phyloP scores from a whole-genome alignment of 2,888 invertebrate species.

The Ormyrus labotus region DNA sequence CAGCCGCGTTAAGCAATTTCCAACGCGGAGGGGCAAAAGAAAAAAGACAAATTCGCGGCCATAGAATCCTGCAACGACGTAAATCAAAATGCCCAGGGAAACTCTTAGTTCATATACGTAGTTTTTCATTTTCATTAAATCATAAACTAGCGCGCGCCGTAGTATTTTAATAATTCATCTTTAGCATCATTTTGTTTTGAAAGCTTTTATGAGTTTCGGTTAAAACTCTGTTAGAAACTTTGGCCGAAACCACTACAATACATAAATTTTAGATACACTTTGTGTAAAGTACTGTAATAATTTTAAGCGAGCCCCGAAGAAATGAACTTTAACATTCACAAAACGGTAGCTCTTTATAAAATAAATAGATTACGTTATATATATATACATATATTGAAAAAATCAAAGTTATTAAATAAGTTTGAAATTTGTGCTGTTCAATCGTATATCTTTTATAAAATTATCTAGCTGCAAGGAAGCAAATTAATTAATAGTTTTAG shows the following conservation, averaged over 20 bases:
- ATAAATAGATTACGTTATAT: too few species aligned
- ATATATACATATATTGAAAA: too few species aligned
- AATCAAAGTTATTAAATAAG: too few species aligned
- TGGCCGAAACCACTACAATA: neutral
- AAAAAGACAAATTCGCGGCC: neutral
- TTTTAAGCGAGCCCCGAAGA: neutral
- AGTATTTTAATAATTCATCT: slow-evolving; percentile 3
- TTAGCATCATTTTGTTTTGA: neutral
- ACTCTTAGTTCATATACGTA: too few species aligned
- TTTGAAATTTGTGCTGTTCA: too few species aligned
- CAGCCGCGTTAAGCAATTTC: slow-evolving; percentile 39
- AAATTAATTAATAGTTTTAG: too few species aligned
- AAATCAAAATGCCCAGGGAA: too few species aligned
- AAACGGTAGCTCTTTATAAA: too few species aligned
- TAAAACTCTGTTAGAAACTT: neutral
- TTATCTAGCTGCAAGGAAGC: too few species aligned
- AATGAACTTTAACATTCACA: too few species aligned
- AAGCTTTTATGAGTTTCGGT: neutral
- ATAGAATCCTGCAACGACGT: too few species aligned
- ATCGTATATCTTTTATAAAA: too few species aligned
- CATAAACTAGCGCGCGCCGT: neutral
- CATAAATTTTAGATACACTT: slow-evolving; percentile 4
- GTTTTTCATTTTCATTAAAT: neutral
- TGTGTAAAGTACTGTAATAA: neutral
- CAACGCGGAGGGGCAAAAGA: slow-evolving; percentile 5